A percentile compares a stretch with the other conserved stretches of the same genome.
Conservation (phyloP, 2,888 invertebrate genomes). For the Drosophila anomalata region DNA sequence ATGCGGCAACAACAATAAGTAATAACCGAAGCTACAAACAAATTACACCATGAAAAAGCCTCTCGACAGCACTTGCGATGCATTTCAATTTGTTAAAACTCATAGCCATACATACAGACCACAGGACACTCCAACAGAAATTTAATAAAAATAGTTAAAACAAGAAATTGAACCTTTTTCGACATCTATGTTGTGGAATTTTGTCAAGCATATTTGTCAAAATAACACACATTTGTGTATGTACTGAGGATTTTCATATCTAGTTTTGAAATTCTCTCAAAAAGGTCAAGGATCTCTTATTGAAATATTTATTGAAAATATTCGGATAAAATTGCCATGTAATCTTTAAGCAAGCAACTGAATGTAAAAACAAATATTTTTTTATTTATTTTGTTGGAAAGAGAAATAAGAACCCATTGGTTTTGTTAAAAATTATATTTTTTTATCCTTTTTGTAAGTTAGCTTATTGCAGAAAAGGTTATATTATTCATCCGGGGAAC, state of each 20-base stretch:
- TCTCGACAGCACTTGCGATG: constrained; percentile 55
- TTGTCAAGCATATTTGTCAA: constrained; percentile 29
- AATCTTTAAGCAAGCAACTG: constrained; percentile 4
- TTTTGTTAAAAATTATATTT: no score
- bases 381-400: no score
- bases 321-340: constrained; percentile 13
- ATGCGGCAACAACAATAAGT: constrained; percentile 35
- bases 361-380: not conserved
- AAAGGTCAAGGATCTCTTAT: constrained; percentile 4
- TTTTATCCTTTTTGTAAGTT: no score
- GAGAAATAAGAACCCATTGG: no score
- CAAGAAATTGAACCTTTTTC: not conserved
- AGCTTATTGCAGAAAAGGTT: no score
- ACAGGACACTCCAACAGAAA: constrained; percentile 20
- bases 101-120: constrained; percentile 24
- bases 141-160: constrained; percentile 37
- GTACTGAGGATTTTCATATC: constrained; percentile 3
- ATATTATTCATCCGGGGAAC: no score
- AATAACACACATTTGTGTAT: constrained; percentile 20
- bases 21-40: constrained; percentile 44
- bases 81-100: constrained; percentile 70
- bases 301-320: constrained; percentile 7
- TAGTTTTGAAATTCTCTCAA: not conserved
- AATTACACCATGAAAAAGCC: constrained; percentile 21
- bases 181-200: constrained; percentile 31